phyloP scores from a whole-genome alignment of 92 coral and sea anemone species.

The Porites divaricata region DNA sequence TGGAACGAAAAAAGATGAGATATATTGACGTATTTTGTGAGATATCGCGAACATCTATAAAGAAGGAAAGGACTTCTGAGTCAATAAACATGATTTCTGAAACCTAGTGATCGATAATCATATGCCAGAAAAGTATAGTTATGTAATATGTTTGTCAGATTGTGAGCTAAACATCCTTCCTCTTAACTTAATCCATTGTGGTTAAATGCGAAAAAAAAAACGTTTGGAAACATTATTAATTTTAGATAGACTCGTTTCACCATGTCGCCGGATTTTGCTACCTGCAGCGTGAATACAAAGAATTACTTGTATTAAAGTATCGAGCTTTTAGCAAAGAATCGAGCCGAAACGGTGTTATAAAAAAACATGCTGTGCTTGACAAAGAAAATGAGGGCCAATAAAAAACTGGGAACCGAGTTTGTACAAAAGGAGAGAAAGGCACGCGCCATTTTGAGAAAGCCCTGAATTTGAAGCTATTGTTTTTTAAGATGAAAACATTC shows the following conservation, averaged over 20 bases:
- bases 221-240: not conserved
- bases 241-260: not conserved
- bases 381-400: conserved; percentile 2
- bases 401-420: not conserved
- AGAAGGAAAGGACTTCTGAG: not conserved
- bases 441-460: not conserved
- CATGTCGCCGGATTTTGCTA: not conserved
- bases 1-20: not conserved
- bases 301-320: not conserved
- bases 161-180: conserved; percentile 1
- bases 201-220: not conserved
- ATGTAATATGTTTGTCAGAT: not conserved
- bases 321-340: conserved; percentile 1
- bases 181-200: no score
- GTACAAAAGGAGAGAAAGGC: not conserved
- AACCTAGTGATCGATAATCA: conserved; percentile 9
- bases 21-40: not conserved
- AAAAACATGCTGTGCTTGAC: conserved; percentile 12
- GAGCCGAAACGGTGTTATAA: not conserved
- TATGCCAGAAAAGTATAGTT: not conserved
- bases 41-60: not conserved
- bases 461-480: conserved; percentile 11
- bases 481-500: conserved; percentile 7
- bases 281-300: not conserved
- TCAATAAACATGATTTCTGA: not conserved